These are phyloP conservation scores for Cantharis rustica DNA, from an alignment of 2,888 invertebrate species.

Conservation along the genomic window DNA sequence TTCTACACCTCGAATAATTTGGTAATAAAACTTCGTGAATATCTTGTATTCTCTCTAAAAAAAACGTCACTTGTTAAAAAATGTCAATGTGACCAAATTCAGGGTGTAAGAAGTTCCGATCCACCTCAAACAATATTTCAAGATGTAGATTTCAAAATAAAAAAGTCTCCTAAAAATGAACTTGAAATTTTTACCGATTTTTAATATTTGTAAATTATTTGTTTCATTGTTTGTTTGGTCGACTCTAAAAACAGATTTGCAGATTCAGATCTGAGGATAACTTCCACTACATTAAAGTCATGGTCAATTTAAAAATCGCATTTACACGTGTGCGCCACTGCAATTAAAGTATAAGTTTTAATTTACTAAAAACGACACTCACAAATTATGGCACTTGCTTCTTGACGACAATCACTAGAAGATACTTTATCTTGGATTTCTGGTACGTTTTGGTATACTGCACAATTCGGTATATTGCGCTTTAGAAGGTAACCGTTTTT, in stretches of 20 bases:
- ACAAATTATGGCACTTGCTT: not conserved
- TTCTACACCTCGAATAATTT: too few species aligned
- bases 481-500: conserved; percentile 43
- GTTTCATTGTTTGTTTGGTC: not conserved
- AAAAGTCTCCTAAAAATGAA: not conserved
- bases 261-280: not conserved
- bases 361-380: conserved; percentile 1
- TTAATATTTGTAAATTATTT: not conserved
- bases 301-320: not conserved
- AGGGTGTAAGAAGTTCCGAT: too few species aligned
- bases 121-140: too few species aligned
- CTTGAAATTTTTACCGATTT: not conserved
- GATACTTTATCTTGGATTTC: conserved; percentile 27
- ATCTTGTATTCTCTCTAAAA: too few species aligned
- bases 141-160: too few species aligned
- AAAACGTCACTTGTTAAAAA: too few species aligned
- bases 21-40: too few species aligned
- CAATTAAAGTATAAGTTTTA: not conserved
- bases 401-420: not conserved
- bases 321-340: not conserved
- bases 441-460: conserved; percentile 41
- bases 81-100: too few species aligned
- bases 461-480: conserved; percentile 50
- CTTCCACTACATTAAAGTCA: not conserved
- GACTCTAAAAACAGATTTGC: not conserved